Evolutionary conservation across 2,797 vertebrate species (phyloP).

Genomic region (Hydrolagus colliei): DNA sequence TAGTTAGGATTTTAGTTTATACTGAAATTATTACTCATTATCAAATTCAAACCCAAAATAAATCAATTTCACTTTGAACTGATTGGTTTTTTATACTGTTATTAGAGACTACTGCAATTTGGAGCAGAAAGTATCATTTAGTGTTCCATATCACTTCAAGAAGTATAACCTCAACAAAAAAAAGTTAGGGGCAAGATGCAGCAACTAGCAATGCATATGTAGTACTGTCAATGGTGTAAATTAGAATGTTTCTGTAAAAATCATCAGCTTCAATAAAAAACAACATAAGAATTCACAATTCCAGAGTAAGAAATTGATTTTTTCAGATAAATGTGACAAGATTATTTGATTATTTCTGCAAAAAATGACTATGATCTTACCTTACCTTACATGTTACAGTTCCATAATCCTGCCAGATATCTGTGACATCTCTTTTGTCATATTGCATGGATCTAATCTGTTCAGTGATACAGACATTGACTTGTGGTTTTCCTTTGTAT

Average conservation of each 20-base stretch:
- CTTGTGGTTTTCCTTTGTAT: slow-evolving; percentile 74
- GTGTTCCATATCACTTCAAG: too few relatives aligned
- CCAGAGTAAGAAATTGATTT: not conserved
- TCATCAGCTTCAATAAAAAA: not conserved
- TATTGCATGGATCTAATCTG: slow-evolving; percentile 87
- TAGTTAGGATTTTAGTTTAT: not conserved
- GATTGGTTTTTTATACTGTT: too few relatives aligned
- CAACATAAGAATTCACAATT: not conserved
- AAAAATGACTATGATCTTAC: slow-evolving; percentile 1
- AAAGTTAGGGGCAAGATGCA: too few relatives aligned
- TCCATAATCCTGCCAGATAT: slow-evolving; percentile 85
- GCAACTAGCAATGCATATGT: too few relatives aligned
- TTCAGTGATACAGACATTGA: slow-evolving; percentile 73
- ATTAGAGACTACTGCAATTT: too few relatives aligned
- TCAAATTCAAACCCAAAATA: not conserved
- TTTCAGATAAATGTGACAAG: slow-evolving; percentile 28
- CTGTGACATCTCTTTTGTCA: slow-evolving; percentile 66
- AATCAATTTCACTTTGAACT: not conserved
- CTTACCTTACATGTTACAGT: slow-evolving; percentile 86
- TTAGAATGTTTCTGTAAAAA: not conserved
- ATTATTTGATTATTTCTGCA: not conserved
- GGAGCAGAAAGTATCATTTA: too few relatives aligned
- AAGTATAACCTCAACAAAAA: too few relatives aligned
- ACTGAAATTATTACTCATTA: not conserved
- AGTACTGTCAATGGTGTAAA: too few relatives aligned